Evolutionary conservation across 2,113 vertebrate genomes (phyloP), one percentile per base, ranked within the genome.

Genomic region (Tamias sibiricus): DNA sequence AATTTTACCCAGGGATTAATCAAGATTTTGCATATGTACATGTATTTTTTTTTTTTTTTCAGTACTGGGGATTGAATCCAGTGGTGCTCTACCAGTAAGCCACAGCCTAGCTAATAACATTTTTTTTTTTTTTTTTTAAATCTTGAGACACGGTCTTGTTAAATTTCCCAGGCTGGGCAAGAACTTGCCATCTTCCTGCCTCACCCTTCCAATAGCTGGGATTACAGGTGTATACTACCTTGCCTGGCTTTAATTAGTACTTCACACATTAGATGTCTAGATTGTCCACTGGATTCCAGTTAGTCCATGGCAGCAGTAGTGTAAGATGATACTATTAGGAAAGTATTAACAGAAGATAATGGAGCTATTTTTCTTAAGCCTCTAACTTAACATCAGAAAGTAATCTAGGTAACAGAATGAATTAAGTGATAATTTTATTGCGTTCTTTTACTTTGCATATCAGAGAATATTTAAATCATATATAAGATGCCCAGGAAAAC

Each of bases 341-440:
- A 88, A 92, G 81, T 92, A 40, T 17, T 90, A 91, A 85, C 1
- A 52, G 52, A 62, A 94, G 85, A 92, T 74, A 92, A 92, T 68
- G 28, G 81, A 93, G 22, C 77, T 90, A 81, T 85, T 96, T 92
- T 81, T 37, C 44, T 68, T 96, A 97, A 93, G 77, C 32, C 35
- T 42, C 66, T 92, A 87, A 94, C 35, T 92, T 87, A 90, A 87
- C 35, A 93, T 49, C 28, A 96, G 32, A 88, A 95, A 91, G 49
- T 87, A 68, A 54, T 0, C 92, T 71, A 95, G 57, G 62, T 74
- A 95, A 85, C 28, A 87, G 49, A 77, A 90, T 81, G 47, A 95
- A 91, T 96, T 91, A 94, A 91, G 17, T 42, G 68, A 66, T 87
- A 93, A 28, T 84, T 95, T 96, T 82, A 91, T 79, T 77, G 47